Conservation (phyloP, 2,797 vertebrate species). For the Chloroceryle amazona region DNA sequence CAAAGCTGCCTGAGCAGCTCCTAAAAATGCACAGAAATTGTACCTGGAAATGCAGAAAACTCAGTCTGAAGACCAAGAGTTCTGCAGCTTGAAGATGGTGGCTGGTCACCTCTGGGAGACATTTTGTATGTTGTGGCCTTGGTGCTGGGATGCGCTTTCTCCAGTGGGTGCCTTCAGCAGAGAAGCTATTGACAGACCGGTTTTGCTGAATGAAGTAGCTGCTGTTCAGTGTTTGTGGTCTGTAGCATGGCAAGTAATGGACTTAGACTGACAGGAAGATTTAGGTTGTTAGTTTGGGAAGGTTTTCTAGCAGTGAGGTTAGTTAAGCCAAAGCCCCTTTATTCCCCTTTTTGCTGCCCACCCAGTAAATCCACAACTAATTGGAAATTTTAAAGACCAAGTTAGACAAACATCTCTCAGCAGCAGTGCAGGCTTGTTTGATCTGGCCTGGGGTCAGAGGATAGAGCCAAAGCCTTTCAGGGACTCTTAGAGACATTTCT, state of each 20-base stretch:
- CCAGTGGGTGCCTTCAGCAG: background rate
- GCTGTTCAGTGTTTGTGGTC: background rate
- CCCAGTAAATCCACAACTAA: background rate
- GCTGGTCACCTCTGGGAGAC: background rate
- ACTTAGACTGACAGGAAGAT: background rate
- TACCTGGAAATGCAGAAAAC: background rate
- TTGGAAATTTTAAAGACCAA: background rate
- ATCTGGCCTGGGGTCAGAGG: background rate
- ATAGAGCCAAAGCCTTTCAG: background rate
- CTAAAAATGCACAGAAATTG: background rate
- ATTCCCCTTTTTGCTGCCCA: background rate
- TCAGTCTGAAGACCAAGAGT: background rate
- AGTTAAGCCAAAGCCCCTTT: background rate
- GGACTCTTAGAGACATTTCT: background rate
- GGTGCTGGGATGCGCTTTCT: background rate
- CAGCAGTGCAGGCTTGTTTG: background rate
- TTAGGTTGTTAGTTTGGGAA: background rate
- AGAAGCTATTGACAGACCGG: background rate
- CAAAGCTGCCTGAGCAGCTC: background rate
- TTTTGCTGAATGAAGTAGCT: background rate
- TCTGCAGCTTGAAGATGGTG: background rate
- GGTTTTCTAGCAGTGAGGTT: background rate
- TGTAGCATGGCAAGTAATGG: background rate
- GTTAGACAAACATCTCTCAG: background rate
- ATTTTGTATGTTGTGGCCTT: rapidly evolving